Percentiles rank a stretch among this genome's conserved stretches.
Conservation (phyloP, 2,113 vertebrate genomes). For the Corythoichthys haematopterus region DNA sequence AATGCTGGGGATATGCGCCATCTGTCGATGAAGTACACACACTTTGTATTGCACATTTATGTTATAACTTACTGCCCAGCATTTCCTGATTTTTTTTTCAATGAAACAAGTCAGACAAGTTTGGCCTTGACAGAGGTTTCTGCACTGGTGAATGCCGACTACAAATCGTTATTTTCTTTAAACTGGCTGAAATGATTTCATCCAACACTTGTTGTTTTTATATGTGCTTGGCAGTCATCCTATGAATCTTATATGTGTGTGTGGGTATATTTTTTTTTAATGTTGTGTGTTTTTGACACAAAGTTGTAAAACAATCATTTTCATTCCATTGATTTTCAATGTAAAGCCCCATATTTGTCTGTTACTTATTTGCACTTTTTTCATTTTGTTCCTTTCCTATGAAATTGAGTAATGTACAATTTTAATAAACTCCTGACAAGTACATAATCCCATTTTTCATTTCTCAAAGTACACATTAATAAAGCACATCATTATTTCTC, state of each 20-base stretch:
- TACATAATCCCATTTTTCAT: neutral
- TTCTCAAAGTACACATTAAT: neutral
- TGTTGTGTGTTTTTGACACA: neutral
- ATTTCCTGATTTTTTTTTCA: neutral
- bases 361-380: neutral
- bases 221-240: neutral
- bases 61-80: neutral
- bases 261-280: neutral
- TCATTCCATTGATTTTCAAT: neutral
- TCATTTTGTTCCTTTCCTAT: neutral
- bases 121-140: neutral
- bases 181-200: neutral
- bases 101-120: neutral
- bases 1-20: no score
- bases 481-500: slow-evolving; percentile 6
- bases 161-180: neutral
- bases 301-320: neutral
- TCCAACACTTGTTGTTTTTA: neutral
- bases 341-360: neutral
- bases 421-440: slow-evolving; percentile 2
- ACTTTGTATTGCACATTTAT: neutral
- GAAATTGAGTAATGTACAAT: neutral
- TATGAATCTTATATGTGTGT: neutral
- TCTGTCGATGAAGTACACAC: no score
- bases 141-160: neutral